A percentile compares a stretch with the other conserved stretches of the same genome.
phyloP scores from a whole-genome alignment of 2,888 invertebrate genomes.

The Laspeyria flexula region DNA sequence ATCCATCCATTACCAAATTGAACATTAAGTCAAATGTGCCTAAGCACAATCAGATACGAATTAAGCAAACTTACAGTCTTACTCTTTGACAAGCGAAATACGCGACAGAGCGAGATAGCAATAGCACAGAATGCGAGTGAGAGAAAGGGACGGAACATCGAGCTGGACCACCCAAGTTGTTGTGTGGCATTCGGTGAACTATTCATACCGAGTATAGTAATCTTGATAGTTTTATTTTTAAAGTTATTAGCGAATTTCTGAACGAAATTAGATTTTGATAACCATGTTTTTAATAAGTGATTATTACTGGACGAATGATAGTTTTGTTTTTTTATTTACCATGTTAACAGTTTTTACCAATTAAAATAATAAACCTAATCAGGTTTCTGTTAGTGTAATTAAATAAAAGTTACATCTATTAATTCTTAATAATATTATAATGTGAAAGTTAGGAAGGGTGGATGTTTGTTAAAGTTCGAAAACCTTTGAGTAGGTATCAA shows the following conservation, averaged over 20 bases:
- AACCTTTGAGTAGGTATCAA: too few relatives aligned
- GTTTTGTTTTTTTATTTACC: too few relatives aligned
- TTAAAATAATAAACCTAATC: too few relatives aligned
- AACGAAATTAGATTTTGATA: too few relatives aligned
- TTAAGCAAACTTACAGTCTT: conserved; percentile 47
- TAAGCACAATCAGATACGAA: conserved; percentile 34
- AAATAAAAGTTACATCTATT: too few relatives aligned
- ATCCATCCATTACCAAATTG: not conserved
- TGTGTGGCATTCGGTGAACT: conserved; percentile 67
- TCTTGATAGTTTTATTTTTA: conserved; percentile 76
- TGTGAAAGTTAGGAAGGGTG: too few relatives aligned
- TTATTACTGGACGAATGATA: too few relatives aligned
- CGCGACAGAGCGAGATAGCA: conserved; percentile 30
- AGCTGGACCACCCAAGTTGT: conserved; percentile 79
- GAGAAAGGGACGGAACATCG: conserved; percentile 45
- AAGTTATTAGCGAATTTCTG: conserved; percentile 18
- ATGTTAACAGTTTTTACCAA: too few relatives aligned
- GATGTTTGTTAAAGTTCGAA: too few relatives aligned
- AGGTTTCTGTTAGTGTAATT: too few relatives aligned
- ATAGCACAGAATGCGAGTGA: conserved; percentile 24
- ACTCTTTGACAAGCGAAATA: conserved; percentile 67
- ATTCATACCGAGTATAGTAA: conserved; percentile 53
- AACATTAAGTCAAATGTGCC: conserved; percentile 3
- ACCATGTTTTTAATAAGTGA: too few relatives aligned
- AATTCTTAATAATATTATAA: too few relatives aligned